These are phyloP conservation scores for Eupithecia subfuscata DNA, from an alignment of 2,888 invertebrate species.

Conservation along the genomic window DNA sequence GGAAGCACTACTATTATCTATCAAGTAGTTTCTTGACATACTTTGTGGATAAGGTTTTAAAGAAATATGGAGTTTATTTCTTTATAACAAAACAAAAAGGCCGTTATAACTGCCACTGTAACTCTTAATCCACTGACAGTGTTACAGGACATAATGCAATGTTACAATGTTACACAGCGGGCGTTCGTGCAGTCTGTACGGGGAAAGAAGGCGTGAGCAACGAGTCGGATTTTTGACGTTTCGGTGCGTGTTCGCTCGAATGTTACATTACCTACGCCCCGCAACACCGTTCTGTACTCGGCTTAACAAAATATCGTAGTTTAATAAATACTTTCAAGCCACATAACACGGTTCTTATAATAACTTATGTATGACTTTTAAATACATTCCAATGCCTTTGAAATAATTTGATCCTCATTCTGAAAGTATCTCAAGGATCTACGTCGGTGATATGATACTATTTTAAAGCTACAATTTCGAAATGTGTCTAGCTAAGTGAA, in stretches of 20 bases:
- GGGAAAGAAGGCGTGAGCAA: too few relatives aligned
- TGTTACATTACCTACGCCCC: neutral
- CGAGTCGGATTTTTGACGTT: neutral
- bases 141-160: neutral
- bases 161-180: neutral
- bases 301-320: neutral
- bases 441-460: conserved; percentile 59
- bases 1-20: neutral
- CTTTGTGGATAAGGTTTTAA: neutral
- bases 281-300: too few relatives aligned
- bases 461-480: conserved; percentile 74
- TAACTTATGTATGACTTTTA: neutral
- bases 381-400: neutral
- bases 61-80: neutral
- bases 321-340: neutral
- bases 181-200: neutral
- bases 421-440: conserved; percentile 4
- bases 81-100: neutral
- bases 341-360: neutral
- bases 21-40: neutral
- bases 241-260: neutral
- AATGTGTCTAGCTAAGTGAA: conserved; percentile 69
- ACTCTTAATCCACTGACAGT: neutral
- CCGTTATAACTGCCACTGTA: neutral
- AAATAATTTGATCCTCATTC: neutral